Conservation (phyloP, 2,797 vertebrate genomes). For the Natrix natrix region DNA sequence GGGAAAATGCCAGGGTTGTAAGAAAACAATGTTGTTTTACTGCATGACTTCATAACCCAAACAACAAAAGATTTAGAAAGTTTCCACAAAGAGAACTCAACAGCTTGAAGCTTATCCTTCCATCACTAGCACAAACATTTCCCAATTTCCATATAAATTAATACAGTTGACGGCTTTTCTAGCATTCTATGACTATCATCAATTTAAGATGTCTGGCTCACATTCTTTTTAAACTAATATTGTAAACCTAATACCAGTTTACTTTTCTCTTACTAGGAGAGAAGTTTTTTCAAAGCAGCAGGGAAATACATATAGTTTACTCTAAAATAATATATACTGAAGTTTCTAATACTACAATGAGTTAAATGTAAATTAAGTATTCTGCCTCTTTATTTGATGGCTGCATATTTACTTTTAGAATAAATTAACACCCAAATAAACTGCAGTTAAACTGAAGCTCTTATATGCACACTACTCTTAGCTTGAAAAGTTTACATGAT, state of each 20-base stretch:
- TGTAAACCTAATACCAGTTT: background rate
- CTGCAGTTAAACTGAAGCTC: background rate
- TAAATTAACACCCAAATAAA: background rate
- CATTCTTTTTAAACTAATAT: background rate
- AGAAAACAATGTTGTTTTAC: background rate
- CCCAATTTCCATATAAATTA: background rate
- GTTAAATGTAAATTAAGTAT: background rate
- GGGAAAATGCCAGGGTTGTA: background rate
- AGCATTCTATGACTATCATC: background rate
- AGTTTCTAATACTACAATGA: background rate
- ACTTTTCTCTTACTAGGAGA: background rate
- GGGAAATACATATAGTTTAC: background rate
- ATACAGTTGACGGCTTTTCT: background rate
- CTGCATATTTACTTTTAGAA: constrained; percentile 6
- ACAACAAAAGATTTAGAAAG: background rate
- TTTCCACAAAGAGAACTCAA: background rate
- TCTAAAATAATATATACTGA: background rate
- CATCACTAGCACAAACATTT: background rate
- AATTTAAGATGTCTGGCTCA: background rate
- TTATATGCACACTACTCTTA: background rate
- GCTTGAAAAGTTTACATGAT: constrained; percentile 37
- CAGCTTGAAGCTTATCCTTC: background rate
- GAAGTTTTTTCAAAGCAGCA: background rate
- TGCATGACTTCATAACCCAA: constrained; percentile 14
- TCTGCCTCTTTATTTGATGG: background rate